A percentile compares a stretch with the other conserved stretches of the same genome.
Conservation (phyloP, 2,113 vertebrate genomes). For the Pithys albifrons region DNA sequence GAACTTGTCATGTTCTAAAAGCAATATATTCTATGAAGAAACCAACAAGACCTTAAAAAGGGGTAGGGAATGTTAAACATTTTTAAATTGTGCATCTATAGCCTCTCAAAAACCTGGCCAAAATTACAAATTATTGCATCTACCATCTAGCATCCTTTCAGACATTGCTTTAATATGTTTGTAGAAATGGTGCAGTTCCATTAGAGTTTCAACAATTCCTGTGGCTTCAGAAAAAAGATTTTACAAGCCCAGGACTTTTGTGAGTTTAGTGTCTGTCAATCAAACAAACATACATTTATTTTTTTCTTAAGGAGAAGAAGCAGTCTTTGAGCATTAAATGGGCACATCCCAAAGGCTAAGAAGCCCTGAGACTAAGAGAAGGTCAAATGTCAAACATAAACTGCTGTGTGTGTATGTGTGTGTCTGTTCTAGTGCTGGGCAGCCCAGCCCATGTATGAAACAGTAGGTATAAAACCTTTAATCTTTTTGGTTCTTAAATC, state of each 20-base stretch:
- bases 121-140: background rate
- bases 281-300: background rate
- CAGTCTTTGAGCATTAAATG: background rate
- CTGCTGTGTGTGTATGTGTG: background rate
- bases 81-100: background rate
- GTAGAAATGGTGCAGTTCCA: background rate
- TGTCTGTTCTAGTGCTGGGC: background rate
- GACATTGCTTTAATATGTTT: background rate
- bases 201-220: background rate
- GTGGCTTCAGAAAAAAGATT: background rate
- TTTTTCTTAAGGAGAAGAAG: background rate
- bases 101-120: background rate
- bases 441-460: background rate
- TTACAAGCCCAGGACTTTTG: background rate
- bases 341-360: background rate
- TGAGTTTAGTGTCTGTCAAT: background rate
- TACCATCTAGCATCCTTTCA: background rate
- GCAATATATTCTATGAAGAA: background rate
- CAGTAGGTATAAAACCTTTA: background rate
- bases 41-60: background rate
- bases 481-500: background rate
- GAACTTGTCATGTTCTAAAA: background rate
- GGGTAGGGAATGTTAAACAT: background rate
- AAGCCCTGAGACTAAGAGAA: background rate
- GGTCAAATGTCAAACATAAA: background rate